A percentile compares a stretch with the other conserved stretches of the same genome.
These are phyloP conservation scores for Drosophila busckii DNA, from an alignment of 1,140 invertebrate species.

Conservation along the genomic window DNA sequence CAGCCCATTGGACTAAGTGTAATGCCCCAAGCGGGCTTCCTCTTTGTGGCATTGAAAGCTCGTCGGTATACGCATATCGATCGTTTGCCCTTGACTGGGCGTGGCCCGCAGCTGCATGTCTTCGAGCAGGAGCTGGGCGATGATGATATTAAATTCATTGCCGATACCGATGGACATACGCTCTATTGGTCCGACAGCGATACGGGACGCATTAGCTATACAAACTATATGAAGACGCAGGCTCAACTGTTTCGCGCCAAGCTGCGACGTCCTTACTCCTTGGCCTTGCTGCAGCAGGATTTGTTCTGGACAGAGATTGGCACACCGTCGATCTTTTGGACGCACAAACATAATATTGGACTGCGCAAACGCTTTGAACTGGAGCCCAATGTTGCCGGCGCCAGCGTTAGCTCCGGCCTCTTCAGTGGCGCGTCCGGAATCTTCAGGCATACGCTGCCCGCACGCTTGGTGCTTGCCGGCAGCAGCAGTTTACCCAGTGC, in stretches of 20 bases:
- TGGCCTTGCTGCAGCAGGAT: constrained; percentile 81
- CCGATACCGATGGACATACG: constrained; percentile 39
- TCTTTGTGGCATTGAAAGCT: constrained; percentile 83
- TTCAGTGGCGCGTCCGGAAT: neutral
- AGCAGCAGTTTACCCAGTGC: constrained; percentile 25
- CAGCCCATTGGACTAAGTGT: constrained; percentile 82
- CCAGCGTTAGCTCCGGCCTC: neutral
- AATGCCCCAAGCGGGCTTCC: constrained; percentile 84
- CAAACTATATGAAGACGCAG: constrained; percentile 65
- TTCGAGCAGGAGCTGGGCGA: constrained; percentile 79
- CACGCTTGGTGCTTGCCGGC: constrained; percentile 42
- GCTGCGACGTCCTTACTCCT: constrained; percentile 78
- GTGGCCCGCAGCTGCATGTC: constrained; percentile 78
- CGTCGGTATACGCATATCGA: constrained; percentile 81
- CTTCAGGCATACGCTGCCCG: constrained; percentile 10
- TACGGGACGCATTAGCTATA: constrained; percentile 53
- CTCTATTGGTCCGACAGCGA: constrained; percentile 72
- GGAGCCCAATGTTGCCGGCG: constrained; percentile 17
- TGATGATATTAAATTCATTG: constrained; percentile 50
- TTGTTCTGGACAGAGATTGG: constrained; percentile 83
- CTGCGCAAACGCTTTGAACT: constrained; percentile 61
- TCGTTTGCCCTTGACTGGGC: constrained; percentile 82
- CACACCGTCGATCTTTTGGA: constrained; percentile 82
- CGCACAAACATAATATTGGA: constrained; percentile 79
- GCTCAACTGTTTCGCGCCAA: constrained; percentile 63